Evolutionary conservation across 2,888 invertebrate species (phyloP).

Genomic region (Chloroclystis v-ata): DNA sequence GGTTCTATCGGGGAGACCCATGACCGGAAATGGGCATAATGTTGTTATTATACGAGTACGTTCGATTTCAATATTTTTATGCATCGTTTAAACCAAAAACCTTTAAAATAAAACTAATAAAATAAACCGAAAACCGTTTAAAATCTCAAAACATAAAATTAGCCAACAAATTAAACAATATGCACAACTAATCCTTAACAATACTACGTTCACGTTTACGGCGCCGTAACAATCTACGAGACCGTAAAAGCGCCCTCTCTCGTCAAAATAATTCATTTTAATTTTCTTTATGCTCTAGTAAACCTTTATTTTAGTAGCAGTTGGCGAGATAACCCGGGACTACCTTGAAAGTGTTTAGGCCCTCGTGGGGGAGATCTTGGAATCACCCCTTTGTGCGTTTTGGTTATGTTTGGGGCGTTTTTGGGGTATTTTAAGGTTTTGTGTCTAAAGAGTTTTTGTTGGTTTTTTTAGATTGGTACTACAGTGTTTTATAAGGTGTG

Average conservation of each 20-base stretch:
- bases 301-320: slow-evolving; percentile 76
- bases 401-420: slow-evolving; percentile 3
- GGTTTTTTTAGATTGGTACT: too few relatives aligned
- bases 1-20: too few relatives aligned
- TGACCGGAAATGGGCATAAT: too few relatives aligned
- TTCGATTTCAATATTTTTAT: too few relatives aligned
- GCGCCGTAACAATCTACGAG: slow-evolving; percentile 61
- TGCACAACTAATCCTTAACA: slow-evolving; percentile 41
- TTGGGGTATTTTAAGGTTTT: not conserved
- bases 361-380: slow-evolving; percentile 9
- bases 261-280: slow-evolving; percentile 79
- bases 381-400: not conserved
- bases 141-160: slow-evolving; percentile 2
- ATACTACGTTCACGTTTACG: slow-evolving; percentile 48
- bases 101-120: too few relatives aligned
- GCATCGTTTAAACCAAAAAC: too few relatives aligned
- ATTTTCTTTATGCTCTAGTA: slow-evolving; percentile 77
- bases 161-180: slow-evolving; percentile 14
- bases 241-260: slow-evolving; percentile 53
- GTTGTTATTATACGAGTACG: too few relatives aligned
- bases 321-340: slow-evolving; percentile 70
- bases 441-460: not conserved
- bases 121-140: too few relatives aligned
- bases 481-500: too few relatives aligned
- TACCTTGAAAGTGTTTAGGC: slow-evolving; percentile 68